phyloP scores from a whole-genome alignment of 2,797 vertebrate genomes.

The Apogon hyalosoma region DNA sequence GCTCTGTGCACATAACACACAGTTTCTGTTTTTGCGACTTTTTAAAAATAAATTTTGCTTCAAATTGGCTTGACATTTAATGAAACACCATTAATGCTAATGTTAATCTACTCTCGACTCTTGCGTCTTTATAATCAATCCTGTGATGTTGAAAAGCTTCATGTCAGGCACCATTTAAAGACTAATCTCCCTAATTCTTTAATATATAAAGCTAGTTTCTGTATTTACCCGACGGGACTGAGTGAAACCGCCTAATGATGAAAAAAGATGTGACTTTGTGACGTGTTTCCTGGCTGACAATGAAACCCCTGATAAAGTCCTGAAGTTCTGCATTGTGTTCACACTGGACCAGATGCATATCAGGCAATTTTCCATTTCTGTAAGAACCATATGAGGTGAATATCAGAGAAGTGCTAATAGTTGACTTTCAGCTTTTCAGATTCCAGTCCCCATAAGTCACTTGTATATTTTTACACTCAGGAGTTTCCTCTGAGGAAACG shows the following conservation, averaged over 20 bases:
- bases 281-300: not conserved
- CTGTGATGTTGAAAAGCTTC: no score
- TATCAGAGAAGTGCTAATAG: slow-evolving; percentile 21
- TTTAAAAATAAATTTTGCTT: no score
- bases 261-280: not conserved
- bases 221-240: no score
- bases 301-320: not conserved
- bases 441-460: slow-evolving; percentile 44
- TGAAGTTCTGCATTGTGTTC: slow-evolving; percentile 13
- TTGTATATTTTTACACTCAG: slow-evolving; percentile 58
- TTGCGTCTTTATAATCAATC: no score
- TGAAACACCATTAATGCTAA: no score
- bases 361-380: not conserved
- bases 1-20: no score
- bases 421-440: slow-evolving; percentile 45
- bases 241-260: not conserved
- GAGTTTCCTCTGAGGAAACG: slow-evolving; percentile 63
- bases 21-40: not conserved
- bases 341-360: not conserved
- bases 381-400: not conserved
- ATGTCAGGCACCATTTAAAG: no score
- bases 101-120: no score
- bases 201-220: no score
- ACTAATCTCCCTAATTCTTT: no score
- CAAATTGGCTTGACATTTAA: no score